Base-by-base conservation (phyloP, 92 coral and sea anemone species). In the Micromussa lordhowensis region DNA sequence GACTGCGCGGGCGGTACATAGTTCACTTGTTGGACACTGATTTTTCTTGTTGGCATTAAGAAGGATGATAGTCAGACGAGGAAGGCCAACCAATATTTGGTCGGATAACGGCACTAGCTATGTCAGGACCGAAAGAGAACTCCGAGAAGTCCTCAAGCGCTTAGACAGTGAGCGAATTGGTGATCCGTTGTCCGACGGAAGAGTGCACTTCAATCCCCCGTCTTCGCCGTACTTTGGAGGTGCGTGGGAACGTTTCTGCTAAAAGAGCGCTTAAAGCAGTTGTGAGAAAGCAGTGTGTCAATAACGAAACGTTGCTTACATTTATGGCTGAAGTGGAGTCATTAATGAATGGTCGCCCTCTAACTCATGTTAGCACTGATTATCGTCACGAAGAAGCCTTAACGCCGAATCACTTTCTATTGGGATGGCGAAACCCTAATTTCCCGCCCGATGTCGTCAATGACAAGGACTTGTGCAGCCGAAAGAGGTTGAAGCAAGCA, bases 241-340 rank as follows among this genome's bases (percentile, higher is more conserved):
- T 17, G 58, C 3, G 16, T 54, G 58, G 58, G 58, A 12, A 4
- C 10, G 9, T 40, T 10, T 40, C 93, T 24, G 92, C 94, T 3
- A 92, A 92, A 78, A 82, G 87, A 84, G 92, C 78, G 69, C 81
- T 92, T 16, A 92, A 90, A 69, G 85, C 89, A n/a, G 89, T 93
- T 48, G 91, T 82, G 28, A 93, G 94, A 77, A 86, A 89, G n/a
- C 88, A 91, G 89, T 86, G 92, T 29, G 90, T 91, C 84, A 88
- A 83, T 32, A 92, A 80, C 40, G 95, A 92, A 81, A 92, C 95
- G 0, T 86, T 94, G 19, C 89, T 91, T 9, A 90, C 93, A 14
- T 89, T 94, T 34, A 85, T 94, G 81, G 87, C 90, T 3, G 92
- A 91, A 75, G 88, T 85, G 34, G 93, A 93, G 70, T 40, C 48